Base-by-base conservation (phyloP, 2,113 vertebrate species). In the Mesoclemmys tuberculata region DNA sequence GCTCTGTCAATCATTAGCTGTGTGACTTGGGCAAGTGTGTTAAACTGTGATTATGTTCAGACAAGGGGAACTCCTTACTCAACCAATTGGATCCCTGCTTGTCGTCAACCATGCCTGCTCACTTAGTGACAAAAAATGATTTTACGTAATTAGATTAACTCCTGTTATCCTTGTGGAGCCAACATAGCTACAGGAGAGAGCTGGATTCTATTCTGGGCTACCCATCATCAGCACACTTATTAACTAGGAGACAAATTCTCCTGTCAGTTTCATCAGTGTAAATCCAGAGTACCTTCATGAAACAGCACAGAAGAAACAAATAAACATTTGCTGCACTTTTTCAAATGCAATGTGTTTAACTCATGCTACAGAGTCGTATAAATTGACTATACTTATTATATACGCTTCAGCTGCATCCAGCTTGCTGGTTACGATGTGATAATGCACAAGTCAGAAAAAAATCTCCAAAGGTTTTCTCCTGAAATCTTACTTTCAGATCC, bases 1-100 rank as follows among this genome's bases (percentile, higher is more conserved):
- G 49, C 71, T 93, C 92, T 94, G 92, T 93, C 92, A 85, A 48
- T 94, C 84, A 95, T 95, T 95, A 96, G 93, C 95, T 89, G 52
- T 5, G 49, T 94, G 71, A 82, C 38, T 24, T 90, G 93, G 92
- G 88, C 86, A 93, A 90, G 93, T 95, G 93, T 54, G 81, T 61
- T 71, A 95, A 21, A 96, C 90, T 41, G 35, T 88, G 89, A 90
- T 93, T 90, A 92, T 1, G 1, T 5, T 46, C 77, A 94, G 78
- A 94, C 90, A 87, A 38, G 1, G 1, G 58, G 61, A 90, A 80
- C 29, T 90, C 21, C 49, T 80, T 92, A 95, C 24, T 92, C 51
- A 85, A 89, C 4, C 35, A 5, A 89, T 19, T 21, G n/a, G 24
- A 6, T 87, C 46, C 88, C 81, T 89, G 61, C 80, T 84, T 84